These are phyloP conservation scores for Tetragnatha versicolor DNA, from an alignment of 1,140 invertebrate species.

Conservation along the genomic window DNA sequence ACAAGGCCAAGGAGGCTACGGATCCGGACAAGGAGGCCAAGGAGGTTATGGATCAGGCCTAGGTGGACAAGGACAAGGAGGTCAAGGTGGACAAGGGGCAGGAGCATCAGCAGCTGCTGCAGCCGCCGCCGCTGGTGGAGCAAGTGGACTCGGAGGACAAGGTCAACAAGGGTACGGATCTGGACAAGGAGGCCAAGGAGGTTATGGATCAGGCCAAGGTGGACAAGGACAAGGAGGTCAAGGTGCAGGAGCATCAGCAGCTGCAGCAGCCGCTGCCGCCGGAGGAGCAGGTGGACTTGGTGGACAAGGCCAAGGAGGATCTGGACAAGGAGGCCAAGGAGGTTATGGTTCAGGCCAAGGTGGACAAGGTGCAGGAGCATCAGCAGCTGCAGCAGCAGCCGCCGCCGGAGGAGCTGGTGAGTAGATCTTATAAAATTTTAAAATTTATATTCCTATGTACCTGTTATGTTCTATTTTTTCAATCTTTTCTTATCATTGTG, in stretches of 20 bases:
- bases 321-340: neutral
- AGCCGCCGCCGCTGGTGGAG: neutral
- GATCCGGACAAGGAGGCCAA: neutral
- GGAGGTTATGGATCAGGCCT: neutral
- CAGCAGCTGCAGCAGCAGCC: neutral
- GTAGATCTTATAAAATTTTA: too few relatives aligned
- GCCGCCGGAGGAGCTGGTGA: neutral
- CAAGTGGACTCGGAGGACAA: too few relatives aligned
- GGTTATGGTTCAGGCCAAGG: neutral
- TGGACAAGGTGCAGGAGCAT: neutral
- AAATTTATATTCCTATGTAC: too few relatives aligned
- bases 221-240: too few relatives aligned
- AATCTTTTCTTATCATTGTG: too few relatives aligned
- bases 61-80: neutral
- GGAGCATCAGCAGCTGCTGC: neutral
- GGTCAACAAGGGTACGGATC: neutral
- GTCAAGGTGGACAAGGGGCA: neutral
- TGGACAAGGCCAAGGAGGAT: too few relatives aligned
- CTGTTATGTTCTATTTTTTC: too few relatives aligned
- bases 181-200: conserved; percentile 9
- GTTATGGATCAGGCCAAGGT: neutral
- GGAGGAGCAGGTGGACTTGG: neutral
- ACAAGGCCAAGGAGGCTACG: neutral
- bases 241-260: neutral
- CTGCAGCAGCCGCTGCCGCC: neutral